These are phyloP conservation scores for Zaprionus bogoriensis DNA, from an alignment of 2,888 invertebrate genomes.

Conservation along the genomic window DNA sequence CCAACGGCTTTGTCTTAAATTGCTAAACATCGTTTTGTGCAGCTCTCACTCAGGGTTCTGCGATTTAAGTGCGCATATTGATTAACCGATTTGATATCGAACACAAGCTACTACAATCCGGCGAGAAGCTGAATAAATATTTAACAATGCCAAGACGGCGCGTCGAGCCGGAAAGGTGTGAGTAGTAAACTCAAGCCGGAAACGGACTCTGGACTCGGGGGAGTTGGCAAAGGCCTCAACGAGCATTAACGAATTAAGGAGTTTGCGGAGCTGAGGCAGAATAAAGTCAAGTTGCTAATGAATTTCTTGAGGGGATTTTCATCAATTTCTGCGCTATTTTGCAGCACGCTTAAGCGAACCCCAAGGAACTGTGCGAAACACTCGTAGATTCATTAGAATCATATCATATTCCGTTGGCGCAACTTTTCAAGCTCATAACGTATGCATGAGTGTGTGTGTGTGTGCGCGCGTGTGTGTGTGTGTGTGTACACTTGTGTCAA, in stretches of 20 bases:
- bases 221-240: constrained; percentile 1
- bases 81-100: constrained; percentile 35
- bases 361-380: constrained; percentile 1
- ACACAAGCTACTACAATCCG: constrained; percentile 16
- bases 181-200: constrained; percentile 9
- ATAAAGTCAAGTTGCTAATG: constrained; percentile 22
- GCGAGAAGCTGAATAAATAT: constrained; percentile 26
- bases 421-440: constrained; percentile 15
- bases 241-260: constrained; percentile 15
- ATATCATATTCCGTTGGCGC: constrained; percentile 9
- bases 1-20: not conserved
- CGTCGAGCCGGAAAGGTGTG: constrained; percentile 28
- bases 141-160: not conserved
- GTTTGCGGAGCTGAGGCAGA: constrained; percentile 1
- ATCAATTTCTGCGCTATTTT: constrained; percentile 8
- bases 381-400: constrained; percentile 8
- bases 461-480: not conserved
- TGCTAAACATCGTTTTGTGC: too few relatives aligned
- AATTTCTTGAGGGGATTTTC: constrained; percentile 16
- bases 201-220: not conserved
- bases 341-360: constrained; percentile 1
- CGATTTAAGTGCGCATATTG: constrained; percentile 37
- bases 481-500: constrained; percentile 49
- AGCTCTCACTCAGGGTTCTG: too few relatives aligned
- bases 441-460: constrained; percentile 24